phyloP scores from a whole-genome alignment of 2,888 invertebrate species.

The Ariolimax columbianus region DNA sequence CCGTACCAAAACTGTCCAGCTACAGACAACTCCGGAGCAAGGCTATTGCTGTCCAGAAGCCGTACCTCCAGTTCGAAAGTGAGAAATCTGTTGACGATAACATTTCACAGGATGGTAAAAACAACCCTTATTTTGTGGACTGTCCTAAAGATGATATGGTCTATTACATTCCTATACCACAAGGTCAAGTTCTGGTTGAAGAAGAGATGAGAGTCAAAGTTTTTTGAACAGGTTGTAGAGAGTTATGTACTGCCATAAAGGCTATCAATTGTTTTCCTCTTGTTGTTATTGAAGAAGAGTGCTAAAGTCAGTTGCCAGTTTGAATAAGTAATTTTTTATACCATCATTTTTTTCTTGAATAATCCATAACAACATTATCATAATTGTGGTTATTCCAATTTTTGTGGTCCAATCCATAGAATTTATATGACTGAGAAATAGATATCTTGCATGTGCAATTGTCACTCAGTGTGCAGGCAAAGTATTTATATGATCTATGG shows the following conservation, averaged over 20 bases:
- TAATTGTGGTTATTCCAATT: too few species aligned
- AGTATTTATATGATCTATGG: too few species aligned
- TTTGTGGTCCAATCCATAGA: too few species aligned
- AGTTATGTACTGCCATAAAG: not conserved
- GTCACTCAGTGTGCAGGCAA: too few species aligned
- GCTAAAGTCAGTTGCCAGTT: too few species aligned
- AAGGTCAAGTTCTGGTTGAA: not conserved
- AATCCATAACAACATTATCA: too few species aligned
- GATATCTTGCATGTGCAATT: too few species aligned
- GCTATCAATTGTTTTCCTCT: too few species aligned
- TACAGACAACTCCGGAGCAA: not conserved
- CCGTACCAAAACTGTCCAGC: not conserved
- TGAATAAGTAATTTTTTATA: too few species aligned
- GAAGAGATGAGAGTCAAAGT: not conserved
- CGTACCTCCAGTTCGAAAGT: constrained; percentile 1
- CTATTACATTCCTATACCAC: not conserved
- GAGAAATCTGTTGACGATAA: not conserved
- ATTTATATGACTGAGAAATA: too few species aligned
- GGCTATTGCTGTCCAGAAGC: not conserved
- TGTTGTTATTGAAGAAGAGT: too few species aligned
- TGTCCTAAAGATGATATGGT: constrained; percentile 6
- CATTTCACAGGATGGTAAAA: not conserved
- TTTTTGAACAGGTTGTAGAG: not conserved
- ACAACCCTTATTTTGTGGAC: not conserved
- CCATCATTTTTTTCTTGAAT: too few species aligned